Conservation (phyloP, 2,113 vertebrate genomes). For the Lates calcarifer region DNA sequence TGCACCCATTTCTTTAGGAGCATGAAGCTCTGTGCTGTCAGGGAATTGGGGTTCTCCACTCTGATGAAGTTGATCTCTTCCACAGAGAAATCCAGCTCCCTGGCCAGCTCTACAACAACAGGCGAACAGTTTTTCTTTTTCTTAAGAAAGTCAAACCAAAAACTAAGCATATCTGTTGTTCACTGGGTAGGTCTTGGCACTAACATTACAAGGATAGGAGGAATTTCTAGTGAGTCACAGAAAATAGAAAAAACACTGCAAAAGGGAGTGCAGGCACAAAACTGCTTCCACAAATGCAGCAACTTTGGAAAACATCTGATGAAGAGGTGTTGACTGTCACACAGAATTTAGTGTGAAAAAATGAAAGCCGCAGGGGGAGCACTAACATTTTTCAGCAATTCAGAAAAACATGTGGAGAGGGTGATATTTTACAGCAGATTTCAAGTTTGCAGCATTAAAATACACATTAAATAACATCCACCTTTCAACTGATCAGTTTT, state of each 20-base stretch:
- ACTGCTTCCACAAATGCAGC: background rate
- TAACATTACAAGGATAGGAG: too few species aligned
- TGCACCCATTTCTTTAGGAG: conserved; percentile 99
- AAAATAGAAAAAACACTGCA: background rate
- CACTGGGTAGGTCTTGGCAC: background rate
- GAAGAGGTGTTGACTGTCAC: background rate
- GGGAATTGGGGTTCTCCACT: conserved; percentile 98
- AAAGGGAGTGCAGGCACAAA: background rate
- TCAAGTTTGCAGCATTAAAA: background rate
- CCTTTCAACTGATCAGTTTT: background rate
- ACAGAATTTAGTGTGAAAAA: background rate
- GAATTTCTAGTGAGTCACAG: too few species aligned
- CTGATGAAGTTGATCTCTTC: conserved; percentile 99
- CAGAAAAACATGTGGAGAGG: background rate
- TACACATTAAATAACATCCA: background rate
- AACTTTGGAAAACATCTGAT: background rate
- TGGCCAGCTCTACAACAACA: conserved; percentile 92
- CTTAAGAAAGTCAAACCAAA: background rate
- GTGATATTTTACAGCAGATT: background rate
- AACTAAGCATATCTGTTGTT: background rate
- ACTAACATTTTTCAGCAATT: background rate
- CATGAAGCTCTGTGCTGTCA: conserved; percentile 99
- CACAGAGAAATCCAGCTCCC: conserved; percentile 98
- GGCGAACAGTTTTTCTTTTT: background rate
- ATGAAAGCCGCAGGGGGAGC: background rate